Conservation (phyloP, 2,888 invertebrate genomes). For the Oligia latruncula region DNA sequence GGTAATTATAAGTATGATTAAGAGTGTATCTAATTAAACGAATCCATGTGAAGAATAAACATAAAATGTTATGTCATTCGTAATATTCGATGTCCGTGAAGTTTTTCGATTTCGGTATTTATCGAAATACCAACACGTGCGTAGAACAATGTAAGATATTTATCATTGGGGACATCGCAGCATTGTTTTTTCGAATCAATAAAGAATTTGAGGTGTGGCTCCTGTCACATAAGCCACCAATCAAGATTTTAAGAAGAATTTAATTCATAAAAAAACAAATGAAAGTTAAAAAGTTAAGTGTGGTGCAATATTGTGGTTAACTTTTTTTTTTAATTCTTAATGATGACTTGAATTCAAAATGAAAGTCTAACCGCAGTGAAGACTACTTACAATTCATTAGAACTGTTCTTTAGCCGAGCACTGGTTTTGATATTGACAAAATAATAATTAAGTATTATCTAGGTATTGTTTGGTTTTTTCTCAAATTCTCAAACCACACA, state of each 20-base stretch:
- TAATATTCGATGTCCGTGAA: conserved; percentile 16
- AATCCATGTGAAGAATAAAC: neutral
- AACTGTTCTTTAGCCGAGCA: neutral
- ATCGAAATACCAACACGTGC: conserved; percentile 51
- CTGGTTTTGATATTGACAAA: neutral
- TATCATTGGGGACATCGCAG: conserved; percentile 38
- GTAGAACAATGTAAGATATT: conserved; percentile 46
- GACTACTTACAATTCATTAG: neutral
- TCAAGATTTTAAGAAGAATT: neutral
- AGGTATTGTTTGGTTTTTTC: neutral
- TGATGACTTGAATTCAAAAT: conserved; percentile 2
- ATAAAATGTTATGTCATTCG: neutral
- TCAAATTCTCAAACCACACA: neutral
- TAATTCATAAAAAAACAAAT: conserved; percentile 8
- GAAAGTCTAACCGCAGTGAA: conserved; percentile 13
- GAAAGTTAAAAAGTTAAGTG: neutral
- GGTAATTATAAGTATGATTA: neutral
- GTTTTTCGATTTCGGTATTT: conserved; percentile 54
- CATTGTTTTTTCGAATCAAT: conserved; percentile 47
- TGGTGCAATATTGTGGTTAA: neutral
- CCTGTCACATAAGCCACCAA: neutral
- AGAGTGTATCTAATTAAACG: neutral
- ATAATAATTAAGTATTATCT: neutral
- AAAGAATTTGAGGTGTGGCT: conserved; percentile 32
- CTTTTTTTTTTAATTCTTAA: neutral